Percentiles rank a stretch among this genome's conserved stretches.
Evolutionary conservation across 2,113 vertebrate species (phyloP).

Genomic region (Pleuronectes platessa): DNA sequence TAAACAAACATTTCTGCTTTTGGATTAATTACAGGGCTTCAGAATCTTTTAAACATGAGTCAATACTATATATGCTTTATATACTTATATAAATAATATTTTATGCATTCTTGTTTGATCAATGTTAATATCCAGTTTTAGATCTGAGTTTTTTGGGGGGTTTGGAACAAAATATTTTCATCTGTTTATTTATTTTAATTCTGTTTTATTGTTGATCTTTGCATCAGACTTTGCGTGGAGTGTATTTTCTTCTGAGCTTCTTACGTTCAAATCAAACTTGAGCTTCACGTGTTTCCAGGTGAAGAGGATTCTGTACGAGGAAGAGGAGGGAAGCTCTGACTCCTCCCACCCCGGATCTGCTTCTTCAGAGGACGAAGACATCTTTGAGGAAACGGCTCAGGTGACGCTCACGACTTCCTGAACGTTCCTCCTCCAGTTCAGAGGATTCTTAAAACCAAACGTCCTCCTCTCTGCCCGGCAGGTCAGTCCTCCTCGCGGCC

Average conservation of each 20-base stretch:
- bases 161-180: too few species aligned
- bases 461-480: slow-evolving; percentile 5
- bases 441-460: too few species aligned
- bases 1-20: slow-evolving; percentile 5
- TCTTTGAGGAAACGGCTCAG: slow-evolving; percentile 97
- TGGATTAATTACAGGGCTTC: too few species aligned
- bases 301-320: slow-evolving; percentile 93
- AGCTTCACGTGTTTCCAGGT: slow-evolving; percentile 72
- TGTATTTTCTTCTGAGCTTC: too few species aligned
- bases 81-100: too few species aligned
- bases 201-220: too few species aligned
- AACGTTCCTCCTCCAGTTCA: background rate
- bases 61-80: too few species aligned
- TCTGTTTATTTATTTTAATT: too few species aligned
- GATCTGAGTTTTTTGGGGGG: too few species aligned
- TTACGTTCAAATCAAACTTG: background rate
- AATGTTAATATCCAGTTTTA: background rate
- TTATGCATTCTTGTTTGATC: too few species aligned
- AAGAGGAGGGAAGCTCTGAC: slow-evolving; percentile 92
- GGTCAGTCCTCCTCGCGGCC: slow-evolving; percentile 93
- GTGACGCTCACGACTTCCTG: slow-evolving; percentile 14
- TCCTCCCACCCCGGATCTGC: slow-evolving; percentile 94
- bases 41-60: too few species aligned
- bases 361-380: slow-evolving; percentile 97
- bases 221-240: too few species aligned